Conservation (phyloP, 2,797 vertebrate genomes). For the Leptodactylus fallax region DNA sequence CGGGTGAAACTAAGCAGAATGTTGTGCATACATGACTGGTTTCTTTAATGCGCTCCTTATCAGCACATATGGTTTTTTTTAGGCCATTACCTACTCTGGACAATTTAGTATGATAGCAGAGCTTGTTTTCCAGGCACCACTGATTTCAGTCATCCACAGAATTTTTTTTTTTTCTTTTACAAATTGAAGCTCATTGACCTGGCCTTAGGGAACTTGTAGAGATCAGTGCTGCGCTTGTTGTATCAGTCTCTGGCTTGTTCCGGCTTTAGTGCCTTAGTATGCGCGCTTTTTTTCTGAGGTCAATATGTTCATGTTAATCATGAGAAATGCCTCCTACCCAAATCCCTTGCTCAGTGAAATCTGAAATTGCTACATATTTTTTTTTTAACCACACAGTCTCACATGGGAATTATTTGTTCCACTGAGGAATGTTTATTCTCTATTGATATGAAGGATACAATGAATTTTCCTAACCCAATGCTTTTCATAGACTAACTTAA, state of each 20-base stretch:
- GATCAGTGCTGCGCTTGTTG: constrained; percentile 22
- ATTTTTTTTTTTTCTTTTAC: background rate
- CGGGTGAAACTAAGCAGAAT: constrained; percentile 4
- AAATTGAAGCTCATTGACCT: constrained; percentile 40
- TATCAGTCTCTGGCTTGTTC: constrained; percentile 5
- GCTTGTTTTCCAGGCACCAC: constrained; percentile 38
- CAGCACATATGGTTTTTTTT: constrained; percentile 19
- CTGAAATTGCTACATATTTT: constrained; percentile 47
- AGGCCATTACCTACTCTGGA: constrained; percentile 24
- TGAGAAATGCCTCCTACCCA: constrained; percentile 32
- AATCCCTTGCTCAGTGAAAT: constrained; percentile 34
- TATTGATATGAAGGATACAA: constrained; percentile 21
- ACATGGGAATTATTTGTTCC: constrained; percentile 41
- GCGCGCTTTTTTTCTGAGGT: constrained; percentile 26
- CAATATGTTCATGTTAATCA: constrained; percentile 41
- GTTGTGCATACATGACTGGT: background rate
- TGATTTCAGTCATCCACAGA: constrained; percentile 15
- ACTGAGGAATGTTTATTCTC: constrained; percentile 50
- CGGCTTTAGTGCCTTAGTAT: background rate
- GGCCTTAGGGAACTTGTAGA: constrained; percentile 20
- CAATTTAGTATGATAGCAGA: background rate
- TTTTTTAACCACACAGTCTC: constrained; percentile 28
- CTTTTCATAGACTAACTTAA: background rate
- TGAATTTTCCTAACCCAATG: constrained; percentile 44
- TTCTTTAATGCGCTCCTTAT: constrained; percentile 28